Percentiles rank a stretch among this genome's conserved stretches.
phyloP scores from a whole-genome alignment of 2,888 invertebrate genomes.

The Cotesia congregata region DNA sequence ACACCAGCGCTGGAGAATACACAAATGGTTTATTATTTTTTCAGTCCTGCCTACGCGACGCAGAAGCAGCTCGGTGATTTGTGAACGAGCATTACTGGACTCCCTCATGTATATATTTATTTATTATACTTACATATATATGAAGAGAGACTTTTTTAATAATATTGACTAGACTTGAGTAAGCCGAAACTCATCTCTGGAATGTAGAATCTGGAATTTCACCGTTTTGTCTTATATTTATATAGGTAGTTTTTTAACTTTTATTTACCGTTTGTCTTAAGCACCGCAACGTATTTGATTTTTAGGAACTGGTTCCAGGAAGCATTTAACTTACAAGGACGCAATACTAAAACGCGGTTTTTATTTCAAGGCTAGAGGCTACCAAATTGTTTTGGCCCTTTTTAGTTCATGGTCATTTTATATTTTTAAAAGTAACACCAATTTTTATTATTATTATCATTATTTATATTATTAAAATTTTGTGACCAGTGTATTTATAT shows the following conservation, averaged over 20 bases:
- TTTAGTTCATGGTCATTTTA: background rate
- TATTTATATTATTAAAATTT: too few relatives aligned
- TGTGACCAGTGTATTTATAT: too few relatives aligned
- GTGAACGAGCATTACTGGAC: constrained; percentile 36
- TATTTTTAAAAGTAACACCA: background rate
- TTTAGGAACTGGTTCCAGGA: constrained; percentile 29
- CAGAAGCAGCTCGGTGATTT: constrained; percentile 38
- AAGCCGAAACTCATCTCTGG: too few relatives aligned
- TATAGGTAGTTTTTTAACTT: background rate
- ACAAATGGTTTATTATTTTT: constrained; percentile 26
- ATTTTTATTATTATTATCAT: too few relatives aligned
- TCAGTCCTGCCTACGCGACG: constrained; percentile 11
- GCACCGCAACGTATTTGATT: background rate
- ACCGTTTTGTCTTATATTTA: background rate
- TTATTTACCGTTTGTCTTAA: background rate
- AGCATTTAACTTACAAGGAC: constrained; percentile 26
- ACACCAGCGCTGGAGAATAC: constrained; percentile 1
- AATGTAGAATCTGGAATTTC: too few relatives aligned
- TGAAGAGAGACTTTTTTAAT: background rate
- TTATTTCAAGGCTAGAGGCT: constrained; percentile 27
- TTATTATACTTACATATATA: background rate
- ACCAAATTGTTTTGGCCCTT: constrained; percentile 9
- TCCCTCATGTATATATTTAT: constrained; percentile 1
- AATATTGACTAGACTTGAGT: background rate
- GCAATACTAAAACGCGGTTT: constrained; percentile 4